phyloP scores from a whole-genome alignment of 2,888 invertebrate genomes.

The Machimus rusticus region DNA sequence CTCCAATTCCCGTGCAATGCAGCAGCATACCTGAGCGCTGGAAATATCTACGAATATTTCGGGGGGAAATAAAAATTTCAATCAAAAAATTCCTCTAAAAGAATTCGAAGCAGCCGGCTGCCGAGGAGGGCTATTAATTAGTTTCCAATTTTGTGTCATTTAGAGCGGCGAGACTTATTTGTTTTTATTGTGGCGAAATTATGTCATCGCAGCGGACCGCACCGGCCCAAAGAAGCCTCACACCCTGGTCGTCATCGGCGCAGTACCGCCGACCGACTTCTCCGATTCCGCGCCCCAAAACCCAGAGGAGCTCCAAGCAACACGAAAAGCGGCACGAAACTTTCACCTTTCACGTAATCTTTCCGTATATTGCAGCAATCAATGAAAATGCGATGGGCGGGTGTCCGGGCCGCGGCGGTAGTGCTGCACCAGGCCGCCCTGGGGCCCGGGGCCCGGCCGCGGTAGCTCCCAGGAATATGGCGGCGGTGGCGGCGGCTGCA shows the following conservation, averaged over 20 bases:
- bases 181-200: background rate
- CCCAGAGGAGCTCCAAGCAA: background rate
- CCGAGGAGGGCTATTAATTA: conserved; percentile 52
- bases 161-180: conserved; percentile 9
- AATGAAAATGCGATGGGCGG: conserved; percentile 44
- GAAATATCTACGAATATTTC: background rate
- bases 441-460: background rate
- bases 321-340: conserved; percentile 48
- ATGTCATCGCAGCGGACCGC: conserved; percentile 6
- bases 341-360: conserved; percentile 63
- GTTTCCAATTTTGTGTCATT: conserved; percentile 56
- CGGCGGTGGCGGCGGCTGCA: no score
- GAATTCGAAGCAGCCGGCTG: background rate
- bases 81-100: background rate
- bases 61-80: background rate
- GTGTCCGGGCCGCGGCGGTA: background rate
- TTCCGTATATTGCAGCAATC: conserved; percentile 51
- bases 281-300: background rate
- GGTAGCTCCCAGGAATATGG: background rate
- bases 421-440: background rate
- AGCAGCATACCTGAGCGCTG: background rate
- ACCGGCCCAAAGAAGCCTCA: conserved; percentile 15
- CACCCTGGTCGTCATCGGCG: background rate
- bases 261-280: background rate
- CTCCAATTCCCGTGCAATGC: background rate